A percentile compares a stretch with the other conserved stretches of the same genome.
Evolutionary conservation across 1,140 invertebrate genomes (phyloP).

Genomic region (Holotrichia oblita): DNA sequence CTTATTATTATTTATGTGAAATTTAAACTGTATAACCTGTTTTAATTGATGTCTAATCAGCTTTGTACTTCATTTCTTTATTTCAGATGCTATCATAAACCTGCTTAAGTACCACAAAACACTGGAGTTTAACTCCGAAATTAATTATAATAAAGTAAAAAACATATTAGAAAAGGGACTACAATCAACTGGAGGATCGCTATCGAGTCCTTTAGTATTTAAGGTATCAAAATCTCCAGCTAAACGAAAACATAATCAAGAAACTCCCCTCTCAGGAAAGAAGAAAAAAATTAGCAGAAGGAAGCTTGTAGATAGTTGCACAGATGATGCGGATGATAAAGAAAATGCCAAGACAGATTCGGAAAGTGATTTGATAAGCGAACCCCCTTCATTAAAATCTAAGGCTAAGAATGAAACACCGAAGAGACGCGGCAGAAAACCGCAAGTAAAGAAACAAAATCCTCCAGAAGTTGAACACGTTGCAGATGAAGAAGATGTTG

Average conservation of each 20-base stretch:
- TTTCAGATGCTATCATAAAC: slow-evolving; percentile 67
- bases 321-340: slow-evolving; percentile 29
- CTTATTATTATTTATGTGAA: too few relatives aligned
- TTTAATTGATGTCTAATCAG: slow-evolving; percentile 17
- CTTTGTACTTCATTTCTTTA: slow-evolving; percentile 48
- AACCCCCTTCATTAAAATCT: neutral
- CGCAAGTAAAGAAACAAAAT: neutral
- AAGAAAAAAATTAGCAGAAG: slow-evolving; percentile 29
- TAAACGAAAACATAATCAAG: slow-evolving; percentile 47
- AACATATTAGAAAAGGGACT: slow-evolving; percentile 70
- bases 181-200: slow-evolving; percentile 59
- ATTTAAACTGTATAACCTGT: too few relatives aligned
- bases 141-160: slow-evolving; percentile 78
- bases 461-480: slow-evolving; percentile 29
- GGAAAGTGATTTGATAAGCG: neutral
- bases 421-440: slow-evolving; percentile 5
- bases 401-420: neutral
- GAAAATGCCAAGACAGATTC: neutral
- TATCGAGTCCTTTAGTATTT: slow-evolving; percentile 55
- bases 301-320: slow-evolving; percentile 40
- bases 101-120: slow-evolving; percentile 77
- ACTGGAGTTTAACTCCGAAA: slow-evolving; percentile 75
- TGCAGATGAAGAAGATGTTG: slow-evolving; percentile 35
- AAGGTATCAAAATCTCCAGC: slow-evolving; percentile 43
- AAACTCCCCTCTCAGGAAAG: slow-evolving; percentile 37